Evolutionary conservation across 2,113 vertebrate genomes (phyloP), one percentile per base, ranked within the genome.

Genomic region (Pitta sordida): DNA sequence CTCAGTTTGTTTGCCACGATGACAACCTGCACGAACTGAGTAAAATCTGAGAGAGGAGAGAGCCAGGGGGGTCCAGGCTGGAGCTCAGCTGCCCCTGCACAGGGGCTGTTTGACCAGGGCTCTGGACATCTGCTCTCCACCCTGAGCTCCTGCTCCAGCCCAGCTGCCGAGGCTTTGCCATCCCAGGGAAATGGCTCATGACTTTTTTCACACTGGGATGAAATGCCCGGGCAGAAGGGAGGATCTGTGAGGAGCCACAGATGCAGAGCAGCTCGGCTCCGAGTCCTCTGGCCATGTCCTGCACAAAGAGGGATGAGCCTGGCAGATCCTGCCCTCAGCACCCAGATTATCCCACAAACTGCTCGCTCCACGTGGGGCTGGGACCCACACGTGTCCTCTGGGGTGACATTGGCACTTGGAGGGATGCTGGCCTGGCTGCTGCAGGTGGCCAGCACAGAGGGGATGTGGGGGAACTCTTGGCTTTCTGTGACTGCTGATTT

Each of bases 401-500:
- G 2, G 49, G 60, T 30, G 71, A 3, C 0, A 0, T 34, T 39
- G 84, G 53, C 49, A 23, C 34, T 44, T 14, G 0, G 0, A 4
- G 71, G 49, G 82, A 18, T 12, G 22, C 53, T 59, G 68, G 23
- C 21, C 14, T 10, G 22, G 46, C 78, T 27, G 56, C 77, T 70
- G 84, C 67, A 69, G 64, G 39, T 80, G 94, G 80, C 70, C 56
- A 1, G 55, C 64, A 19, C 3, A 0, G 0, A 5, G 36, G 75
- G 55, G 32, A 16, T 62, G 63, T 3, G 62, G 56, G 39, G 65
- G 51, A n/a, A 10, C 18, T 44, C 46, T 7, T 52, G 76, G 37
- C 89, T 49, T 18, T 10, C 58, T 29, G 75, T 0, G 11, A 6
- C 51, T 53, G 19, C 43, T 63, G 73, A 60, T 84, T 89, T 89